Percentiles rank a stretch among this genome's conserved stretches.
Evolutionary conservation across 2,113 vertebrate species (phyloP).

Genomic region (Myotis lucifugus): DNA sequence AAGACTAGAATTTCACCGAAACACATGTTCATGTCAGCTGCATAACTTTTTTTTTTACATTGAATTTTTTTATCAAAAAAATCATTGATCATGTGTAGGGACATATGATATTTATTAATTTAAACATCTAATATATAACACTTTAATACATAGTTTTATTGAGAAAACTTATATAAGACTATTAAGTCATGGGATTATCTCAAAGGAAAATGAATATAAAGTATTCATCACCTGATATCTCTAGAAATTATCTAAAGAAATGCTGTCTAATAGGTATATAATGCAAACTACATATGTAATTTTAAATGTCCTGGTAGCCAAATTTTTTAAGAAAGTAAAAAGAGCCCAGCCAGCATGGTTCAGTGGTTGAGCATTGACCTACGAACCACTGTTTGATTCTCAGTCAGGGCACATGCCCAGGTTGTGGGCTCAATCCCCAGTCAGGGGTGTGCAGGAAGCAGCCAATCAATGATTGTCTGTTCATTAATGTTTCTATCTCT

Average conservation of each 20-base stretch:
- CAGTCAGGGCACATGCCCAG: too few species aligned
- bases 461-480: too few species aligned
- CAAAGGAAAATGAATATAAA: neutral
- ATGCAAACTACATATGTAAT: neutral
- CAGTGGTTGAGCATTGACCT: too few species aligned
- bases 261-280: neutral
- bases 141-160: neutral
- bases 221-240: neutral
- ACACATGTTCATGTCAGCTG: rapidly evolving
- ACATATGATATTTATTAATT: neutral
- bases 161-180: neutral
- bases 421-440: too few species aligned
- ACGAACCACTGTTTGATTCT: too few species aligned
- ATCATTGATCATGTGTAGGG: neutral
- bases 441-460: too few species aligned
- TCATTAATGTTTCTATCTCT: too few species aligned
- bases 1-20: neutral
- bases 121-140: neutral
- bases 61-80: neutral
- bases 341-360: too few species aligned
- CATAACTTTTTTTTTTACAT: neutral
- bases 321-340: neutral
- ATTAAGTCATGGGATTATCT: neutral
- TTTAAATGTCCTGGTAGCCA: neutral
- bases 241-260: neutral